phyloP scores from a whole-genome alignment of 2,113 vertebrate genomes.

The Daboia siamensis region DNA sequence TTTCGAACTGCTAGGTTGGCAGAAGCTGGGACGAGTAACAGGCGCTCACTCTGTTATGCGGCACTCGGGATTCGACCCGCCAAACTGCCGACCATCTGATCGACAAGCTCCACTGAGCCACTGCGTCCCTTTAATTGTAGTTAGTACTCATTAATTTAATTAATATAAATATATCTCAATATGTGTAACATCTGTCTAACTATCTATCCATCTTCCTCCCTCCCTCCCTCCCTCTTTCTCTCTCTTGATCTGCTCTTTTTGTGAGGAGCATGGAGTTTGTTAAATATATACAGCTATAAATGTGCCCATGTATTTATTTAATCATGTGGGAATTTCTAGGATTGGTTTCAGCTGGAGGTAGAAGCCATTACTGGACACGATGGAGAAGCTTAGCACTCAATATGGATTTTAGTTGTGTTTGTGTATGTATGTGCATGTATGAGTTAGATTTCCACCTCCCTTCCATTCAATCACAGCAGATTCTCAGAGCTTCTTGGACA shows the following conservation, averaged over 20 bases:
- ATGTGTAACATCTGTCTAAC: not conserved
- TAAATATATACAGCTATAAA: not conserved
- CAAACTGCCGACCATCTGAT: no score
- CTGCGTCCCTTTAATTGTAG: no score
- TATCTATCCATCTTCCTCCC: no score
- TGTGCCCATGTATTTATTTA: not conserved
- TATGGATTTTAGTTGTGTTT: not conserved
- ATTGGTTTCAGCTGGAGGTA: not conserved
- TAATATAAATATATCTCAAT: not conserved
- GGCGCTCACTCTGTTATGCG: no score
- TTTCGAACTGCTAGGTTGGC: no score
- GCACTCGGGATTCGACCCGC: no score
- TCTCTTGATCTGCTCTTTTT: not conserved
- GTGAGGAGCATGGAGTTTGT: not conserved
- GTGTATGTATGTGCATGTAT: not conserved
- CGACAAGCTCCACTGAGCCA: no score
- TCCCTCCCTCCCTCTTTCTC: no score
- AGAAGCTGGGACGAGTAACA: no score
- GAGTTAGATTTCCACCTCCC: not conserved
- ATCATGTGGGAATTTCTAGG: not conserved
- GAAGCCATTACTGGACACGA: not conserved
- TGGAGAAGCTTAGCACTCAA: not conserved
- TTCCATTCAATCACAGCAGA: not conserved
- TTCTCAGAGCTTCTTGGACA: not conserved
- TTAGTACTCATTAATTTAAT: not conserved